Conservation (phyloP, 1,140 invertebrate genomes). For the Lordiphosa stackelbergi region DNA sequence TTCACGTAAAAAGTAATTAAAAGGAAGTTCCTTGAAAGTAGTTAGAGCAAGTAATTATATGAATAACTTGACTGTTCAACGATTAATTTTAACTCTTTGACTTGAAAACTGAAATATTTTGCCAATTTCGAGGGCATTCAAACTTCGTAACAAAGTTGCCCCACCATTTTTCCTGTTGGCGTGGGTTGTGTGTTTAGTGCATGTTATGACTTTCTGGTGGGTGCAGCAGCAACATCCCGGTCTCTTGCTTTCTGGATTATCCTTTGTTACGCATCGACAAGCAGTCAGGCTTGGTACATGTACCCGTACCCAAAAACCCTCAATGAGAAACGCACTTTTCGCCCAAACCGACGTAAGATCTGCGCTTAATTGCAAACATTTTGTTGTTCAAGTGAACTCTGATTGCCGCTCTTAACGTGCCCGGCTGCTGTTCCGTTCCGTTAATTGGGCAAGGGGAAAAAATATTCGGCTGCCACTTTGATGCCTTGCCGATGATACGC, state of each 20-base stretch:
- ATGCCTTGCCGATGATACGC: slow-evolving; percentile 70
- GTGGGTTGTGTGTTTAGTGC: slow-evolving; percentile 32
- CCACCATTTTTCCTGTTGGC: slow-evolving; percentile 3
- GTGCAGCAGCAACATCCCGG: slow-evolving; percentile 40
- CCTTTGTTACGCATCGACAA: slow-evolving; percentile 72
- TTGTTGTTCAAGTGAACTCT: slow-evolving; percentile 67
- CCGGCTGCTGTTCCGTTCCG: slow-evolving; percentile 9
- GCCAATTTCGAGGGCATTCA: slow-evolving; percentile 15
- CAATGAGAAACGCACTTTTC: slow-evolving; percentile 35
- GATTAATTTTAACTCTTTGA: too few relatives aligned
- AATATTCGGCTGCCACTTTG: slow-evolving; percentile 61
- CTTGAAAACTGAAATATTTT: too few relatives aligned
- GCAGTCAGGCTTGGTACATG: slow-evolving; percentile 45
- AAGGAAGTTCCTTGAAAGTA: too few relatives aligned
- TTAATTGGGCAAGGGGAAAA: slow-evolving; percentile 32
- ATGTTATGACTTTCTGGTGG: slow-evolving; percentile 37
- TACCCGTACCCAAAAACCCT: slow-evolving; percentile 4
- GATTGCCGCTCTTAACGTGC: slow-evolving; percentile 37
- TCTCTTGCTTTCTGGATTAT: slow-evolving; percentile 55
- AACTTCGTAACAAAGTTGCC: neutral
- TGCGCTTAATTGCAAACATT: slow-evolving; percentile 63
- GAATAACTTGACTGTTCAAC: too few relatives aligned
- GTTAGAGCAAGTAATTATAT: too few relatives aligned
- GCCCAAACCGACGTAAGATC: slow-evolving; percentile 26
- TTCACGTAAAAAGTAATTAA: too few relatives aligned